Evolutionary conservation across 2,113 vertebrate species (phyloP), one percentile per base, ranked within the genome.

Genomic region (Eurystomus gularis): DNA sequence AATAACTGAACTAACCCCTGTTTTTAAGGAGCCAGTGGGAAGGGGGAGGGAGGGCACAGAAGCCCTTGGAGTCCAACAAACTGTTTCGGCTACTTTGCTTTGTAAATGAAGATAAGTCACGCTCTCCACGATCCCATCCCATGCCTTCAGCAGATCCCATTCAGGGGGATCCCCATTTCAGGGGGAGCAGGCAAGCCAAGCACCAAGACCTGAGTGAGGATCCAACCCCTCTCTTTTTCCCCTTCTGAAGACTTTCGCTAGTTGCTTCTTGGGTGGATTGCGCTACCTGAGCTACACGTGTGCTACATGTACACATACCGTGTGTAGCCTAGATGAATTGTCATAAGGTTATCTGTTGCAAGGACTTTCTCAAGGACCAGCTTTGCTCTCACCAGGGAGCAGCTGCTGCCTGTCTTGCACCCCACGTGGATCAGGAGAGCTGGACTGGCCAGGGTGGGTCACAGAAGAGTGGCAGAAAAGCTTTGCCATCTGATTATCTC

Each of bases 381-480:
- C 61, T 87, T 28, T 91, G 35, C 46, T 62, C n/a, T 85, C 26
- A 10, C 3, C n/a, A 25, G 18, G 40, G 51, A 92, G 69, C 31
- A 69, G n/a, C 60, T 86, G 28, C 42, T 78, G n/a, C 71, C 37
- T 37, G 28, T 51, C 68, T 33, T 70, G 44, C 7, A 57, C 25
- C 7, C 40, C 42, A 13, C 1, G 0, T 20, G 48, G 60, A 68
- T 24, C 17, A 7, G n/a, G 23, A 64, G 55, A 48, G 29, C 6
- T 60, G 70, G 17, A 55, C 13, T 64, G 42, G 48, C 65, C 52
- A 29, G 2, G 3, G 23, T 33, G 21, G 35, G 40, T 70, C 51
- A 42, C 31, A 19, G 42, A 44, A 60, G n/a, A 78, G 46, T 8
- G 21, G 65, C 1, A 2, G 40, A 69, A 52, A 49, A 86, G 29